Conservation (phyloP, 2,888 invertebrate species). For the Drosophila picticornis region DNA sequence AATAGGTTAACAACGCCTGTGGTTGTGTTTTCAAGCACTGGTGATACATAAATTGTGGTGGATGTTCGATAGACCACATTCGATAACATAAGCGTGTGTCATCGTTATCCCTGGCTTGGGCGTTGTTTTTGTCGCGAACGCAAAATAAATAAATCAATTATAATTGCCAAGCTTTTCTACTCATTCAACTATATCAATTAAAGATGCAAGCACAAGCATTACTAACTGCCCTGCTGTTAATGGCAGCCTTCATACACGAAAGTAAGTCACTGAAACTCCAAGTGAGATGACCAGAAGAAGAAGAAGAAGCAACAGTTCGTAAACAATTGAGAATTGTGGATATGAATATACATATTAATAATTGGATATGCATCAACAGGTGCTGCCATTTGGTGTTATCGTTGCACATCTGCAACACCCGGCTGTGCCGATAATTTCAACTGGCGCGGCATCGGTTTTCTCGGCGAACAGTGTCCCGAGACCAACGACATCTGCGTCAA, state of each 20-base stretch:
- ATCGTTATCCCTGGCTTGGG: constrained; percentile 31
- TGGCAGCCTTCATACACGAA: constrained; percentile 57
- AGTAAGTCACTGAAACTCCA: constrained; percentile 49
- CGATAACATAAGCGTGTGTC: constrained; percentile 18
- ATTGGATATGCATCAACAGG: constrained; percentile 83
- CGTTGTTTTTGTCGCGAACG: constrained; percentile 46
- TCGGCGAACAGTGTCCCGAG: constrained; percentile 93
- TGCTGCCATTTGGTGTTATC: constrained; percentile 92
- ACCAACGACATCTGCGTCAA: constrained; percentile 95
- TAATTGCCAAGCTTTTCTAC: not conserved
- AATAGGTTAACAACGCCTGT: not conserved
- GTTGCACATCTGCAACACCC: constrained; percentile 94
- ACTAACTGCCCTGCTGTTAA: constrained; percentile 46
- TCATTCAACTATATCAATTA: constrained; percentile 12
- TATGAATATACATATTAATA: not conserved
- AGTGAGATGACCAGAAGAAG: not conserved
- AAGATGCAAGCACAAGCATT: constrained; percentile 38
- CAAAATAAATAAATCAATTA: not conserved
- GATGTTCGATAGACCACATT: constrained; percentile 5
- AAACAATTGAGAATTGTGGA: constrained; percentile 8
- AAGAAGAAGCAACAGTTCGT: constrained; percentile 13
- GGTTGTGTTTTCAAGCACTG: not conserved
- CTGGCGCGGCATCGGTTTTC: constrained; percentile 90
- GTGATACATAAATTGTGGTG: constrained; percentile 1
- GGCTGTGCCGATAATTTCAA: constrained; percentile 94